These are phyloP conservation scores for Leptogaster cylindrica DNA, from an alignment of 2,888 invertebrate genomes.

Conservation along the genomic window DNA sequence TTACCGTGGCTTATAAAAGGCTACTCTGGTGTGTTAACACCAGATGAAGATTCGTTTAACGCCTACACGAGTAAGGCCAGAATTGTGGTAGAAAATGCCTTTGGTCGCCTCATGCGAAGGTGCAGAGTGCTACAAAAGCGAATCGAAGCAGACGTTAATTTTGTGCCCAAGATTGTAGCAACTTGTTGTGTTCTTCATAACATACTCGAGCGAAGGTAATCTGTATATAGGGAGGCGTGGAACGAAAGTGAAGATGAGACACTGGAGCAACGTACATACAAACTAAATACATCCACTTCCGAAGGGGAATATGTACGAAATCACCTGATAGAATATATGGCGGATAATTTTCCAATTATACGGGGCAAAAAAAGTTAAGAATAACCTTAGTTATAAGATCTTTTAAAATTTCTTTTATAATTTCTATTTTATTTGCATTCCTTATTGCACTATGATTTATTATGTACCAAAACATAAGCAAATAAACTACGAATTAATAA, in stretches of 20 bases:
- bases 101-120: constrained; percentile 52
- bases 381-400: too few relatives aligned
- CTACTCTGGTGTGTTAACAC: constrained; percentile 39
- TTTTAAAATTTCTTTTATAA: too few relatives aligned
- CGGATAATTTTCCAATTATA: too few relatives aligned
- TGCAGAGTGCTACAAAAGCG: constrained; percentile 50
- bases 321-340: not conserved
- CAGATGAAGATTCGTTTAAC: constrained; percentile 50
- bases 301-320: not conserved
- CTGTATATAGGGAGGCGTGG: not conserved
- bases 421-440: too few relatives aligned
- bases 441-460: too few relatives aligned
- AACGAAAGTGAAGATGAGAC: too few relatives aligned
- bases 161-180: constrained; percentile 49
- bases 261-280: too few relatives aligned
- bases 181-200: constrained; percentile 48
- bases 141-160: constrained; percentile 48
- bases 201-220: constrained; percentile 19
- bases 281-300: too few relatives aligned
- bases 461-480: too few relatives aligned
- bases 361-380: too few relatives aligned
- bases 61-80: constrained; percentile 45
- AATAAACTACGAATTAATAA: too few relatives aligned
- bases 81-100: constrained; percentile 49
- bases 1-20: constrained; percentile 50